A percentile compares a stretch with the other conserved stretches of the same genome.
Conservation (phyloP, 2,888 invertebrate genomes). For the Limnephilus lunatus region DNA sequence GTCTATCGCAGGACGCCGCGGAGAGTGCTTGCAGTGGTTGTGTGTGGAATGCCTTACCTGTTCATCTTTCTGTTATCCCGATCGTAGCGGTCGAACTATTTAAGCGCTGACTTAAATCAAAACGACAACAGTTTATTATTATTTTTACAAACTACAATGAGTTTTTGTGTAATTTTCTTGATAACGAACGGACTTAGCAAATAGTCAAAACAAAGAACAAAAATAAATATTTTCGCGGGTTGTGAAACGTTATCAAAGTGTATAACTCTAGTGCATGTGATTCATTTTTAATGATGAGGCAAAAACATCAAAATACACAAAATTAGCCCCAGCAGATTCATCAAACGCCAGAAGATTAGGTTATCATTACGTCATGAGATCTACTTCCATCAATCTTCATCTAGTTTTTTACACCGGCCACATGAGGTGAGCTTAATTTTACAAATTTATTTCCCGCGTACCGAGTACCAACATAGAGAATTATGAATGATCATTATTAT, state of each 20-base stretch:
- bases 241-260: constrained; percentile 41
- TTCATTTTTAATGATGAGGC: constrained; percentile 16
- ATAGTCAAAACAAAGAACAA: neutral
- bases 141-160: neutral
- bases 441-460: constrained; percentile 44
- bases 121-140: neutral
- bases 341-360: constrained; percentile 35
- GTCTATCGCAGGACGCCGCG: constrained; percentile 62
- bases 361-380: constrained; percentile 51
- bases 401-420: constrained; percentile 2
- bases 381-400: constrained; percentile 47
- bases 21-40: constrained; percentile 26
- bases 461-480: neutral
- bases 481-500: constrained; percentile 10
- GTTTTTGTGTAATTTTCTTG: neutral
- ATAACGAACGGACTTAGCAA: neutral
- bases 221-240: constrained; percentile 21
- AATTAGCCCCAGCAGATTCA: constrained; percentile 29
- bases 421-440: constrained; percentile 53
- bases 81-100: constrained; percentile 48
- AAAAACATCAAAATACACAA: neutral
- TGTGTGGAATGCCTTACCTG: constrained; percentile 9
- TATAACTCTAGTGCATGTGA: constrained; percentile 7
- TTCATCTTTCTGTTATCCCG: constrained; percentile 37
- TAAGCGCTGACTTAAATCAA: neutral